A percentile compares a stretch with the other conserved stretches of the same genome.
Evolutionary conservation across 2,888 invertebrate genomes (phyloP).

Genomic region (Mythimna ferrago): DNA sequence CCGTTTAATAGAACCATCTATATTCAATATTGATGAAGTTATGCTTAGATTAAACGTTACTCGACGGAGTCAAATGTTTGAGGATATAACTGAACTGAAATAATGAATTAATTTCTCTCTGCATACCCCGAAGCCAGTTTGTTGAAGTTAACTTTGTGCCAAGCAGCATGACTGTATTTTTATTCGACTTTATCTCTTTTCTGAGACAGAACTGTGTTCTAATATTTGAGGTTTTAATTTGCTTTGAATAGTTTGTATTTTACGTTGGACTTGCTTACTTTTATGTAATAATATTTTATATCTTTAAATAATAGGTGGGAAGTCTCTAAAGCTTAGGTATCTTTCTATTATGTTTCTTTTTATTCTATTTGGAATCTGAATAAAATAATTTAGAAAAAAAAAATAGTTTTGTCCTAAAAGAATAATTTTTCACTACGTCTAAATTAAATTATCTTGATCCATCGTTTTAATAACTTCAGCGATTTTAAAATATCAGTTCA

Average conservation of each 20-base stretch:
- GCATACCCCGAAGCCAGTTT: slow-evolving; percentile 31
- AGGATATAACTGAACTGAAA: slow-evolving; percentile 36
- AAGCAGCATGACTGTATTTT: slow-evolving; percentile 12
- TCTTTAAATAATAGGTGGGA: background rate
- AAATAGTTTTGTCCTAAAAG: background rate
- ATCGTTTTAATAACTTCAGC: slow-evolving; percentile 27
- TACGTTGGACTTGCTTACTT: background rate
- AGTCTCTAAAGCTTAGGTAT: background rate
- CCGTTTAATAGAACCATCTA: slow-evolving; percentile 40
- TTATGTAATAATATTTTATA: background rate
- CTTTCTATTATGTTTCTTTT: background rate
- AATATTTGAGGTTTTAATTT: background rate
- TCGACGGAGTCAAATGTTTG: slow-evolving; percentile 32
- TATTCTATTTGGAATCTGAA: background rate
- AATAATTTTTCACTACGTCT: slow-evolving; percentile 11
- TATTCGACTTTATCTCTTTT: slow-evolving; percentile 12
- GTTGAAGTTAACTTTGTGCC: slow-evolving; percentile 21
- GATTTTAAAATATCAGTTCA: slow-evolving; percentile 31
- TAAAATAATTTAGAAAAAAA: background rate
- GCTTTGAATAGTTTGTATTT: background rate
- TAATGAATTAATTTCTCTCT: slow-evolving; percentile 50
- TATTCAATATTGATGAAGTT: slow-evolving; percentile 63
- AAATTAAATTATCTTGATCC: slow-evolving; percentile 37
- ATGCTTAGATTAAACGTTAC: slow-evolving; percentile 53
- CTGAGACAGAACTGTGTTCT: background rate